Base-by-base conservation (phyloP, 1,140 invertebrate genomes). In the Sarcophaga bullata region DNA sequence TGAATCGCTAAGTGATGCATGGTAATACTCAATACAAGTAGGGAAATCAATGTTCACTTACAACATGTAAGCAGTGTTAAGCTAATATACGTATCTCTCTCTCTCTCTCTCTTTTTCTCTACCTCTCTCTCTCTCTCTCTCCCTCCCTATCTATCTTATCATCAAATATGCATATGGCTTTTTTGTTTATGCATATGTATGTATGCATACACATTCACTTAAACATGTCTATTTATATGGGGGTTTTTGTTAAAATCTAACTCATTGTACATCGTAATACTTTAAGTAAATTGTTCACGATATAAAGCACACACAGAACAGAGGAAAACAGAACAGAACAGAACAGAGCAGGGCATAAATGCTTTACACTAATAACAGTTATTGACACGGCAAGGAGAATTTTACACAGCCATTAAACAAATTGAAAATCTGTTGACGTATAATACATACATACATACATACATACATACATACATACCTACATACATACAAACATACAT, bases 21-120 rank as follows among this genome's bases (percentile, higher is more conserved):
- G 17, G 17, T 25, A 68, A 25, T 68, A 19, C 62, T 68, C 6
- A 19, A 68, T 19, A 6, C 62, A 68, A 25, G 62, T 19, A 68
- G 62, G 19, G 62, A 68, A 68, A 68, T 68, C 62, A 68, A 68
- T 68, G 62, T 68, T 68, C 62, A 68, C 62, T 68, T 68, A 68
- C 62, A 19, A 19, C 62, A 9, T 68, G 17, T 68, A 25, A 68
- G 62, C 17, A 68, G 62, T 68, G 62, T 68, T 68, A 17, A 68
- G 62, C 62, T 25, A 68, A 68, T 68, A 25, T 19, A 68, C 54
- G n/a, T 52, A 52, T 6, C 9, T 37, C 1, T 37, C 25, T 37
- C 25, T 4, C 1, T 4, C 25, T 1, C 25, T 37, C 25, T 37
- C 4, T 37, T 4, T 37, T 4, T 37, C 25, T 37, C 25, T 37